Conservation (phyloP, 2,113 vertebrate genomes). For the Dasypus novemcinctus region DNA sequence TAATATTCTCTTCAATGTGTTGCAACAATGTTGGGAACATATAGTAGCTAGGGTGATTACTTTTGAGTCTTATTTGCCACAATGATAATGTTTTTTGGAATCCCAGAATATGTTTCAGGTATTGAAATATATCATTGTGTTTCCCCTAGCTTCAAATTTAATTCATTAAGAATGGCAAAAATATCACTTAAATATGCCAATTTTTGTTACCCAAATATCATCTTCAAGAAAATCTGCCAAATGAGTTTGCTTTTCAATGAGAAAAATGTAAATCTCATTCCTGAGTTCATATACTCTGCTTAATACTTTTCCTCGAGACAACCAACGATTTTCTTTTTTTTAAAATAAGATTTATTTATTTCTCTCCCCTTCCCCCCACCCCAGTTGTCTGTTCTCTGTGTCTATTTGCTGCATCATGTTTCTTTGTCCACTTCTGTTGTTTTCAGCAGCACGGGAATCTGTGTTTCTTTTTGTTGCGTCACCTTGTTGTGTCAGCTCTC, state of each 20-base stretch:
- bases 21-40: constrained; percentile 28
- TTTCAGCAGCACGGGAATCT: too few relatives aligned
- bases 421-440: too few relatives aligned
- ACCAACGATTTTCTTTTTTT: neutral
- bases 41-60: neutral
- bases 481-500: too few relatives aligned
- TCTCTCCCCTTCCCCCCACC: too few relatives aligned
- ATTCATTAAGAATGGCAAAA: constrained; percentile 43
- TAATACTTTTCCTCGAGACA: constrained; percentile 32
- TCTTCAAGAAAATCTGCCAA: constrained; percentile 39
- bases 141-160: constrained; percentile 17
- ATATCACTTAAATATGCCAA: constrained; percentile 48
- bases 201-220: constrained; percentile 47
- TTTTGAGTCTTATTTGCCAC: constrained; percentile 24
- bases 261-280: constrained; percentile 52
- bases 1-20: constrained; percentile 25
- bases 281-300: constrained; percentile 28
- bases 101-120: neutral
- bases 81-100: constrained; percentile 21
- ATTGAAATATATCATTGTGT: constrained; percentile 8
- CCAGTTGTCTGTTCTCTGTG: too few relatives aligned
- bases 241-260: constrained; percentile 41
- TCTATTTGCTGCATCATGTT: too few relatives aligned
- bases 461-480: too few relatives aligned
- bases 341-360: too few relatives aligned